Percentiles rank a stretch among this genome's conserved stretches.
Evolutionary conservation across 2,888 invertebrate genomes (phyloP).

Genomic region (Baccha elongata): DNA sequence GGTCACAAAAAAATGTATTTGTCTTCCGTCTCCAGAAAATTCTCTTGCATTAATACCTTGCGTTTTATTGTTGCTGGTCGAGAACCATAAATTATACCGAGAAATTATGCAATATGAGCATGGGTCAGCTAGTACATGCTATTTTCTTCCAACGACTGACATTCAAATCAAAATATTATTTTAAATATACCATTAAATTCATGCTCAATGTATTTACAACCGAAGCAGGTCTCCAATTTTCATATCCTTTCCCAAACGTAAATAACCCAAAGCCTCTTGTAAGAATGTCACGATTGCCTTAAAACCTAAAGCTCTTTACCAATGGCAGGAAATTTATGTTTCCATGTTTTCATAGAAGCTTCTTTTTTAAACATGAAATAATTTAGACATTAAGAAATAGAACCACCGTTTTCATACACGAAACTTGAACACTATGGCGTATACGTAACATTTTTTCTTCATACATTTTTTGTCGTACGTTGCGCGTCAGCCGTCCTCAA

Average conservation of each 20-base stretch:
- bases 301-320: slow-evolving; percentile 34
- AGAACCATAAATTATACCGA: no score
- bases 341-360: slow-evolving; percentile 43
- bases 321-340: slow-evolving; percentile 40
- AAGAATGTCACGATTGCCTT: neutral
- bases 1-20: no score
- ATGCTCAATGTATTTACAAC: slow-evolving; percentile 1
- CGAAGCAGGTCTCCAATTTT: neutral
- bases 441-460: slow-evolving; percentile 21
- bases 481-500: neutral
- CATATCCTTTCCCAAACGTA: neutral
- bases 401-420: slow-evolving; percentile 11
- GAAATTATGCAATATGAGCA: no score
- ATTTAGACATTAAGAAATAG: slow-evolving; percentile 40
- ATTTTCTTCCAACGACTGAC: no score
- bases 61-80: no score
- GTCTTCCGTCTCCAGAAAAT: no score
- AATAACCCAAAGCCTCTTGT: slow-evolving; percentile 2
- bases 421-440: slow-evolving; percentile 1
- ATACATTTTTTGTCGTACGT: neutral
- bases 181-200: slow-evolving; percentile 13
- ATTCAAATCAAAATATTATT: neutral
- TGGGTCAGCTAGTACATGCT: no score
- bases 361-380: slow-evolving; percentile 31
- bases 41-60: no score